These are phyloP conservation scores for Phalera bucephala DNA, from an alignment of 2,888 invertebrate species.

Conservation along the genomic window DNA sequence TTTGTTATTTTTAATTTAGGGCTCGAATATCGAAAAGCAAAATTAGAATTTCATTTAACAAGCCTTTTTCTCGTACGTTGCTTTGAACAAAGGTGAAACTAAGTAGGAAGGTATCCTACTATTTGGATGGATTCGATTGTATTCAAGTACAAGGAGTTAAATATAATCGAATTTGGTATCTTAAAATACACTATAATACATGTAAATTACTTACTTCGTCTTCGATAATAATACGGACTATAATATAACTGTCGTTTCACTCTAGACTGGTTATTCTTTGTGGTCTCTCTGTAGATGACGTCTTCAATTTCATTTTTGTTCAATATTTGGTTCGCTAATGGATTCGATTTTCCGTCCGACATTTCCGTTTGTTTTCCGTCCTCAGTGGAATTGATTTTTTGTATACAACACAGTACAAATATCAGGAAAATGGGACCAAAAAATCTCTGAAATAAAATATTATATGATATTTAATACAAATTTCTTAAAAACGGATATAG, in stretches of 20 bases:
- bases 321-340: conserved; percentile 36
- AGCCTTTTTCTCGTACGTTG: too few species aligned
- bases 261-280: conserved; percentile 31
- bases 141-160: too few species aligned
- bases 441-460: conserved; percentile 43
- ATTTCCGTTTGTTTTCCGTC: conserved; percentile 16
- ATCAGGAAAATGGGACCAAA: conserved; percentile 19
- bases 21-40: too few species aligned
- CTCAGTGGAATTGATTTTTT: conserved; percentile 23
- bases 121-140: too few species aligned
- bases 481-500: too few species aligned
- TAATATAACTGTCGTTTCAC: conserved; percentile 45
- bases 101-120: too few species aligned
- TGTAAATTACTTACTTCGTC: conserved; percentile 26
- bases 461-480: too few species aligned
- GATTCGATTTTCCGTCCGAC: conserved; percentile 33
- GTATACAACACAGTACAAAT: conserved; percentile 23
- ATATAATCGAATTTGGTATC: conserved; percentile 18
- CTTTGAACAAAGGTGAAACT: too few species aligned
- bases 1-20: too few species aligned
- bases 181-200: conserved; percentile 8
- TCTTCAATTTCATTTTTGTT: conserved; percentile 36
- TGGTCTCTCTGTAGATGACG: conserved; percentile 24
- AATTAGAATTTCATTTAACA: too few species aligned
- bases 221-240: conserved; percentile 29